These are phyloP conservation scores for Branchellion lobata DNA, from an alignment of 2,888 invertebrate species.

Conservation along the genomic window DNA sequence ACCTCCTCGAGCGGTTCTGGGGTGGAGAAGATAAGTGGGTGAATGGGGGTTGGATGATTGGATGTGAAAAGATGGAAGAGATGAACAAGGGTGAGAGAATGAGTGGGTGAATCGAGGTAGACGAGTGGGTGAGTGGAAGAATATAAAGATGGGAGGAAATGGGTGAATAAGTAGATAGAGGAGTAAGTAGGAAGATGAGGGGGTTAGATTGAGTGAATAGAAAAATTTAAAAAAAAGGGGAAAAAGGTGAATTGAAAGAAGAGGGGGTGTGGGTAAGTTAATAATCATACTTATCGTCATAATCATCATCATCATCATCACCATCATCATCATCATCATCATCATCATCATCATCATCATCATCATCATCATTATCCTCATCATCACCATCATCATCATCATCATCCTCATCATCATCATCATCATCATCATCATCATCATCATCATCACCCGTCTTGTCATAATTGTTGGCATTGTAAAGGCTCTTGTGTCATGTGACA, in stretches of 20 bases:
- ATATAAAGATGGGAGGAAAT: background rate
- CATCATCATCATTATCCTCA: background rate
- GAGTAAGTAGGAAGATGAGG: background rate
- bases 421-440: slow-evolving; percentile 28
- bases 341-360: background rate
- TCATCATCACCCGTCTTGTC: slow-evolving; percentile 6
- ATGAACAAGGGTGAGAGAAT: background rate
- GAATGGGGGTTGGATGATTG: background rate
- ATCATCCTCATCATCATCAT: slow-evolving; percentile 24
- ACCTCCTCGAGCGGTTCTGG: slow-evolving; percentile 18
- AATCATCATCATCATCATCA: background rate
- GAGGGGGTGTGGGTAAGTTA: too few relatives aligned
- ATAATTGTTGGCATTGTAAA: background rate
- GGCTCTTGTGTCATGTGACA: background rate
- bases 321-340: background rate
- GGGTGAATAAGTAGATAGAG: background rate
- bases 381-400: slow-evolving; percentile 19
- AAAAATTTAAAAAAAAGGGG: too few relatives aligned
- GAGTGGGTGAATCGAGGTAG: background rate
- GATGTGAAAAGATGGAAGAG: background rate
- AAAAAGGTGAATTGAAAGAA: too few relatives aligned
- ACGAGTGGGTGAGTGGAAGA: background rate
- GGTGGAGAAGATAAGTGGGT: background rate
- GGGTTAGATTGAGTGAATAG: too few relatives aligned
- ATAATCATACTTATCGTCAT: background rate